Conservation (phyloP, 2,888 invertebrate genomes). For the Automeris io region DNA sequence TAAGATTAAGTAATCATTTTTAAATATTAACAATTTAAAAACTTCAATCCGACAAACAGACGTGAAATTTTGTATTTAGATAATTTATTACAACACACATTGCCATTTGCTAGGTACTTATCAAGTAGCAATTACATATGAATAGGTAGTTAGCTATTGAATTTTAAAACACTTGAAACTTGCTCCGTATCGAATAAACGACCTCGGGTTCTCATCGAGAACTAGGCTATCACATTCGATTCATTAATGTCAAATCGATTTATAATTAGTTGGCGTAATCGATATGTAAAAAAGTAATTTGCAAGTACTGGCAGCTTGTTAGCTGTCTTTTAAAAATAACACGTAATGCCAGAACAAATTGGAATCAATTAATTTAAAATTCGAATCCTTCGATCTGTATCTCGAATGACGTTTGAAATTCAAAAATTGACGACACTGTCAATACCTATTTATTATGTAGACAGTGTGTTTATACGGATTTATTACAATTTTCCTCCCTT, state of each 20-base stretch:
- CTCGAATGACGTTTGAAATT: conserved; percentile 15
- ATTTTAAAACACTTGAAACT: not conserved
- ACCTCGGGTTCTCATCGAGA: not conserved
- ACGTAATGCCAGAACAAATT: conserved; percentile 18
- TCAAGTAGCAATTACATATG: too few species aligned
- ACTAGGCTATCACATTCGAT: conserved; percentile 1
- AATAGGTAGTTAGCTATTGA: too few species aligned
- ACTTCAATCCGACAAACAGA: too few species aligned
- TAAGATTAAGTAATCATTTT: too few species aligned
- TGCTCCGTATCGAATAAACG: not conserved
- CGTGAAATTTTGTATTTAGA: too few species aligned
- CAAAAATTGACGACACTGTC: conserved; percentile 16
- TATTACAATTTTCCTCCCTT: too few species aligned
- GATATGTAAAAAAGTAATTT: conserved; percentile 1
- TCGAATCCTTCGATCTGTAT: conserved; percentile 12
- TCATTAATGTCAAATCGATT: conserved; percentile 1
- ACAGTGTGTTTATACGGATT: too few species aligned
- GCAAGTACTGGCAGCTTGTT: conserved; percentile 2
- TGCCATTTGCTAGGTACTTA: too few species aligned
- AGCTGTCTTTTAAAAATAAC: conserved; percentile 1
- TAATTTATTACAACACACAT: too few species aligned
- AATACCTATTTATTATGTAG: conserved; percentile 24
- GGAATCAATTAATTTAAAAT: conserved; percentile 19
- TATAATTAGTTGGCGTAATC: conserved; percentile 1
- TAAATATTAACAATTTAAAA: too few species aligned